These are phyloP conservation scores for Petrolisthes manimaculis DNA, from an alignment of 2,888 invertebrate genomes.

Conservation along the genomic window DNA sequence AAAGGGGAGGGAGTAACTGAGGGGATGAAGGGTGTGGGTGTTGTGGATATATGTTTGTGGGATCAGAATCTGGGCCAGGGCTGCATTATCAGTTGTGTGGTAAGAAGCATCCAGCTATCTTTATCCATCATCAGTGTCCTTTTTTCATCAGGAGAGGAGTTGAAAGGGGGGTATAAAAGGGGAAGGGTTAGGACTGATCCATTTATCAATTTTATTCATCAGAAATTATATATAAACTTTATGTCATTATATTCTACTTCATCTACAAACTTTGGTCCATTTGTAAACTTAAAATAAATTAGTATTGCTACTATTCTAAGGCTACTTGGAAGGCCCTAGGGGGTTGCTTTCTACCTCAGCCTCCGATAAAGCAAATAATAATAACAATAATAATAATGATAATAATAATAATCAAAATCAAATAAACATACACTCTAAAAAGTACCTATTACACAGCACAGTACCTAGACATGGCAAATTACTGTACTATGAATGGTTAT, in stretches of 20 bases:
- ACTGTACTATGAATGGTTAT: constrained; percentile 48
- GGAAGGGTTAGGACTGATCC: constrained; percentile 27
- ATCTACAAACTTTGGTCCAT: constrained; percentile 50
- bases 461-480: constrained; percentile 55
- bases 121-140: background rate
- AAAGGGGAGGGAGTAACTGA: no score
- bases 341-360: constrained; percentile 53
- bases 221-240: constrained; percentile 47
- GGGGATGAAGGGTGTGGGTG: no score
- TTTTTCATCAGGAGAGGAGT: background rate
- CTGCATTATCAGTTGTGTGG: background rate
- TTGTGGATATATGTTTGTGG: background rate
- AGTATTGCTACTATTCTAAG: constrained; percentile 52
- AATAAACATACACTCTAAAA: constrained; percentile 44
- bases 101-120: background rate
- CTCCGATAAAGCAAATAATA: constrained; percentile 45
- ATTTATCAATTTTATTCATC: constrained; percentile 25
- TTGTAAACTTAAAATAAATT: constrained; percentile 12
- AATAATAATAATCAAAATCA: background rate
- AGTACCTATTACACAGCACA: constrained; percentile 51
- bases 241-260: constrained; percentile 52
- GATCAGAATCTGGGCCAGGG: constrained; percentile 54
- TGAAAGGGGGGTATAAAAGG: background rate
- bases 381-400: background rate
- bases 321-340: constrained; percentile 60